These are phyloP conservation scores for Chloroceryle inda DNA, from an alignment of 2,797 vertebrate species.

Conservation along the genomic window DNA sequence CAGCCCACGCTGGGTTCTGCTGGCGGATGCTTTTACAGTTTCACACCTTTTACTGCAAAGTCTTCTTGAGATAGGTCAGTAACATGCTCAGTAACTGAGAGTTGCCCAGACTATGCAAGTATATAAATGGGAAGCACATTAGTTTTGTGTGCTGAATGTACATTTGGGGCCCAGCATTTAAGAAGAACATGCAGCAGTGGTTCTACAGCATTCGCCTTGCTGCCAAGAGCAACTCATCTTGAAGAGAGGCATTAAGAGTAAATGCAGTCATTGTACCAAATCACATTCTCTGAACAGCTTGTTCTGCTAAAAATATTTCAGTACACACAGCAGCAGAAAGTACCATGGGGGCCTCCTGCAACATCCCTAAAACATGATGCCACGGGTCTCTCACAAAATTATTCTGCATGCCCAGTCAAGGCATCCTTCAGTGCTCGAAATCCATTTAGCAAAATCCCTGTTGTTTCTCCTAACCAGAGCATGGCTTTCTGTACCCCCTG, in stretches of 20 bases:
- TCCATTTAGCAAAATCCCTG: neutral
- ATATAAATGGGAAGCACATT: neutral
- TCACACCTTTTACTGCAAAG: neutral
- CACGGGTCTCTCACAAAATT: neutral
- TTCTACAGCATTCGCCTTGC: neutral
- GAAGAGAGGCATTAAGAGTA: neutral
- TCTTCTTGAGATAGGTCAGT: neutral
- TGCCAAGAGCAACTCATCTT: neutral
- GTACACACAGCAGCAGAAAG: neutral
- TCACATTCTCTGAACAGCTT: neutral
- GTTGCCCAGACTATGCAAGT: neutral
- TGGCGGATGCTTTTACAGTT: neutral
- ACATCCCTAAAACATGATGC: neutral
- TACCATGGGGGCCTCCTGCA: fast-evolving
- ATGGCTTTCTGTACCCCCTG: neutral
- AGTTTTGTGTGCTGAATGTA: neutral
- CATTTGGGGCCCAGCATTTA: neutral
- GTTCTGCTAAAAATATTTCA: neutral
- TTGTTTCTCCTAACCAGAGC: neutral
- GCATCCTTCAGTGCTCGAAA: neutral
- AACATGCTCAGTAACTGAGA: neutral
- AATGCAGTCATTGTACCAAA: neutral
- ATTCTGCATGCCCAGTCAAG: neutral
- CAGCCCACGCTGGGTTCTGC: neutral
- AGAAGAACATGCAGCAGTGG: neutral